Base-by-base conservation (phyloP, 1,140 invertebrate genomes). In the Orius insidiosus region DNA sequence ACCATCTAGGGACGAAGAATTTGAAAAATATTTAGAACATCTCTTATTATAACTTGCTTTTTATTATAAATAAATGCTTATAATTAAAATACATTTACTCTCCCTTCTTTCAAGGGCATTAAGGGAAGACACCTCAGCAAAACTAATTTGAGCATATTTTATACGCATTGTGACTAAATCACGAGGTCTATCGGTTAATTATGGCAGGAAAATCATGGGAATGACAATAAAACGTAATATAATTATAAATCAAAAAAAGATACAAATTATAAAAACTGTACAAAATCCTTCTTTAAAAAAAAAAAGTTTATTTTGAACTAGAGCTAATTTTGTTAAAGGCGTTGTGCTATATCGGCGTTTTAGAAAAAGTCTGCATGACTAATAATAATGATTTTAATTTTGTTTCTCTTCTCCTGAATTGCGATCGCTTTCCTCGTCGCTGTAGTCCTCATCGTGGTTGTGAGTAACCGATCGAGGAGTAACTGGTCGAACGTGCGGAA, bases 401-500 rank as follows among this genome's bases (percentile, higher is more conserved):
- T 35, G 10, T 35, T 51, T 47, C n/a, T 53, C 51, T 41, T 50
- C 41, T 34, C 41, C 47, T 16, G 46, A 48, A 24, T 52, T 55
- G 31, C 69, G 74, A 48, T 83, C 79, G 54, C 71, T 79, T 52
- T 83, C 80, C 55, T 88, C 85, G 55, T 88, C 84, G 5, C 80
- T 84, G 59, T 85, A 88, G 63, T 94, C 89, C 60, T 93, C 89
- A 62, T 95, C 90, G 60, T 92, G 87, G 37, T 84, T 84, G 64
- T 96, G 89, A 15, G 90, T 96, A 1, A 94, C 76, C 55, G 76
- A 78, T 31, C 76, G 71, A n/a, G 92, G 92, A 5, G 84, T 89
- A 57, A 85, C 82, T 1, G 89, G 86, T 45, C 83, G 72, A 8
- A 76, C 71, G 57, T 93, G 84, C 4, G 84, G 83, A 33, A 88